These are phyloP conservation scores for Omphaloscelis lunosa DNA, from an alignment of 2,888 invertebrate genomes.

Conservation along the genomic window DNA sequence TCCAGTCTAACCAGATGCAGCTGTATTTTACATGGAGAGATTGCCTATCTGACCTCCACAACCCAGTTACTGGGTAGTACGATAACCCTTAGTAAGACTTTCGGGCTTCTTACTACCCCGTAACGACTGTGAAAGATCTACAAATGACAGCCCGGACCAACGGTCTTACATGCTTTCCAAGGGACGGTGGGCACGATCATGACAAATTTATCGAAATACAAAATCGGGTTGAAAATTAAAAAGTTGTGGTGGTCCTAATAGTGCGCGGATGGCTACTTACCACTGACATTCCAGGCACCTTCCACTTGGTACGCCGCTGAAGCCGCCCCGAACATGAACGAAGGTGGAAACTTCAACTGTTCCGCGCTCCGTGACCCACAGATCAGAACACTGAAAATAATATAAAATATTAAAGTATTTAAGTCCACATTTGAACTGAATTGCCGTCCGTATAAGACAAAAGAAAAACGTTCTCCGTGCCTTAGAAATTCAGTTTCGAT, in stretches of 20 bases:
- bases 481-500: not conserved
- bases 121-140: not conserved
- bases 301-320: conserved; percentile 59
- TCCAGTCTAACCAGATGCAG: not conserved
- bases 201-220: not conserved
- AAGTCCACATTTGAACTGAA: not conserved
- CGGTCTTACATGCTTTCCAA: not conserved
- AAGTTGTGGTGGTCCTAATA: not conserved
- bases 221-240: not conserved
- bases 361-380: conserved; percentile 29
- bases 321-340: conserved; percentile 59
- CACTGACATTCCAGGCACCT: conserved; percentile 63
- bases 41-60: not conserved
- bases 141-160: not conserved
- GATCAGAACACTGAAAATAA: conserved; percentile 61
- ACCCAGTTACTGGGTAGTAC: no score
- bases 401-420: conserved; percentile 82
- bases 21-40: not conserved
- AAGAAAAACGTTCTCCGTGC: not conserved
- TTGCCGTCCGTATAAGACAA: not conserved
- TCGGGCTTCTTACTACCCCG: no score
- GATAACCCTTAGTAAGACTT: no score
- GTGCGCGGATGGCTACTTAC: conserved; percentile 7
- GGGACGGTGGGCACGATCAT: not conserved
- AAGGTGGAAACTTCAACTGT: conserved; percentile 55